A percentile compares a stretch with the other conserved stretches of the same genome.
phyloP scores from a whole-genome alignment of 2,888 invertebrate genomes.

The Idaea aversata region DNA sequence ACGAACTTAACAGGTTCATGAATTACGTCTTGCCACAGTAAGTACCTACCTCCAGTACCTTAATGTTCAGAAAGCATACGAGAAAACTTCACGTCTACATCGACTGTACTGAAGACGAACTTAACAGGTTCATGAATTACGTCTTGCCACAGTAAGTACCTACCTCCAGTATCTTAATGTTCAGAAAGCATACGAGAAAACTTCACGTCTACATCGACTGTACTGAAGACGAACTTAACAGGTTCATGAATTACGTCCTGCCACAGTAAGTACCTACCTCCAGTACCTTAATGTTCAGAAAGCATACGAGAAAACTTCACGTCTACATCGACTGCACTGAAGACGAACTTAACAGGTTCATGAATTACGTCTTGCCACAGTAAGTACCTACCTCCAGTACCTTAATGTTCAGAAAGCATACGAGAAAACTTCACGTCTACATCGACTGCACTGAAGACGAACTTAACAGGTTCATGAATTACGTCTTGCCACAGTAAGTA shows the following conservation, averaged over 20 bases:
- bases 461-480: slow-evolving; percentile 54
- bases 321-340: slow-evolving; percentile 53
- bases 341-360: slow-evolving; percentile 53
- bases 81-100: slow-evolving; percentile 54
- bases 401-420: slow-evolving; percentile 59
- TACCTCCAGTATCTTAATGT: slow-evolving; percentile 39
- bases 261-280: slow-evolving; percentile 57
- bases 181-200: slow-evolving; percentile 48
- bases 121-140: slow-evolving; percentile 54
- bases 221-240: slow-evolving; percentile 47
- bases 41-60: slow-evolving; percentile 42
- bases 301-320: slow-evolving; percentile 48
- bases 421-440: slow-evolving; percentile 50
- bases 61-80: slow-evolving; percentile 57
- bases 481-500: slow-evolving; percentile 64
- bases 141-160: slow-evolving; percentile 67
- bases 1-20: slow-evolving; percentile 55
- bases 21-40: slow-evolving; percentile 60
- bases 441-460: slow-evolving; percentile 52
- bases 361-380: slow-evolving; percentile 59
- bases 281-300: slow-evolving; percentile 60
- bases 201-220: slow-evolving; percentile 58
- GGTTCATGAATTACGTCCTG: slow-evolving; percentile 56
- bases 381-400: slow-evolving; percentile 47
- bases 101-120: slow-evolving; percentile 48